Evolutionary conservation across 1,140 invertebrate species (phyloP).

Genomic region (Sinella curviseta): DNA sequence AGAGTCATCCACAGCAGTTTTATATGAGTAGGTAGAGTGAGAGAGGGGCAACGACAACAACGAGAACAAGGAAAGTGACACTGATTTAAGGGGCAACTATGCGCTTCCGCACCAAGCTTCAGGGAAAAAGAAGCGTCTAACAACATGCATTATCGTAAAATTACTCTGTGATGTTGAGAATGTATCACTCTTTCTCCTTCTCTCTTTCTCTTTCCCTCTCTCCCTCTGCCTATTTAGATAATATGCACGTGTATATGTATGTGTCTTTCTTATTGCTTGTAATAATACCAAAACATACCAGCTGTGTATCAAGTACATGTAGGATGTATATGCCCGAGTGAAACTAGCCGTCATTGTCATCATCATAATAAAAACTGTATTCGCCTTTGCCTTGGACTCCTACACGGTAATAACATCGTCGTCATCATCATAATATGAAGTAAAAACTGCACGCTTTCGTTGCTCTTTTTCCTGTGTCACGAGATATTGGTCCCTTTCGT

Average conservation of each 20-base stretch:
- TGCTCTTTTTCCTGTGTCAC: background rate
- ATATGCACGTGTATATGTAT: background rate
- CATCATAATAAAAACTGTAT: background rate
- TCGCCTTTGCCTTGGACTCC: background rate
- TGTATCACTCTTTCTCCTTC: background rate
- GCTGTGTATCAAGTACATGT: background rate
- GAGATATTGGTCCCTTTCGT: background rate
- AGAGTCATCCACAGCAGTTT: background rate
- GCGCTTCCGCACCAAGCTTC: background rate
- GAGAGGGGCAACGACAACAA: background rate
- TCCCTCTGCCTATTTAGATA: background rate
- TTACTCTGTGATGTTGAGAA: slow-evolving; percentile 19
- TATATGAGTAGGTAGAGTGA: background rate
- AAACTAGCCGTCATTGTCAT: background rate
- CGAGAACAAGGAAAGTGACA: slow-evolving; percentile 10
- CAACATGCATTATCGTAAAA: slow-evolving; percentile 26
- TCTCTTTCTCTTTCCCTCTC: background rate
- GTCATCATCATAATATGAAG: no score
- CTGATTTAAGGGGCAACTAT: slow-evolving; percentile 27
- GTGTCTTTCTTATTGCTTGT: background rate
- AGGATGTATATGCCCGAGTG: background rate
- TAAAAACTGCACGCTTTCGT: no score
- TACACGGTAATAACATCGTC: background rate
- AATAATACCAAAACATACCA: background rate
- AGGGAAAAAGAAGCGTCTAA: slow-evolving; percentile 24